Base-by-base conservation (phyloP, 2,797 vertebrate species). In the Tangara arthus region DNA sequence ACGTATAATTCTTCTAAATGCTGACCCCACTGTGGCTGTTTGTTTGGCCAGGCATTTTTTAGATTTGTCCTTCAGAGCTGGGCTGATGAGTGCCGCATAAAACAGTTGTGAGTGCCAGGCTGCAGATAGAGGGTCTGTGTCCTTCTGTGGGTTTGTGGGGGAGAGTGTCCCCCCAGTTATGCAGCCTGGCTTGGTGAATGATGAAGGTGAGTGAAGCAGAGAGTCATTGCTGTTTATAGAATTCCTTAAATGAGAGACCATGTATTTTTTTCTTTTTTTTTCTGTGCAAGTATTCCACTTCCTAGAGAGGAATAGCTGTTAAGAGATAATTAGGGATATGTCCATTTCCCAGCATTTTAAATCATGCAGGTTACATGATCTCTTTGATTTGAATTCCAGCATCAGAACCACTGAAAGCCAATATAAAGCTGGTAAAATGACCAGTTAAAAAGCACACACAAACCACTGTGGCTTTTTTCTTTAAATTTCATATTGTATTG, bases 401-500 rank as follows among this genome's bases (percentile, higher is more conserved):
- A 88, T 91, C 83, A 68, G 84, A 90, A 94, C 90, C 73, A 42
- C 81, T 39, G 30, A 94, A 90, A 89, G 34, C 86, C 65, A 37
- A 30, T 30, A 41, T 73, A 91, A 96, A 89, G 89, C 96, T 94
- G 91, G 89, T 91, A 94, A 96, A 95, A 96, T 96, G 96, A 92
- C 97, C 97, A 37, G 87, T 92, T 95, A 77, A 57, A 90, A 68
- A 77, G 68, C 57, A n/a, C 52, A 6, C 60, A 69, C 60, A 52
- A 80, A 91, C 71, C 18, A 42, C 60, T 2, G 10, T 0, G 7
- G 52, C 79, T 91, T 91, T 94, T 87, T 96, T 96, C 95, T 97
- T 97, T 82, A 64, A 92, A 95, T 95, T 97, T 97, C 95, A 95
- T 97, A 95, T 95, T 52, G 94, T 89, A 95, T 94, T 94, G 97